Conservation (phyloP, 2,888 invertebrate species). For the Doris montereyensis region DNA sequence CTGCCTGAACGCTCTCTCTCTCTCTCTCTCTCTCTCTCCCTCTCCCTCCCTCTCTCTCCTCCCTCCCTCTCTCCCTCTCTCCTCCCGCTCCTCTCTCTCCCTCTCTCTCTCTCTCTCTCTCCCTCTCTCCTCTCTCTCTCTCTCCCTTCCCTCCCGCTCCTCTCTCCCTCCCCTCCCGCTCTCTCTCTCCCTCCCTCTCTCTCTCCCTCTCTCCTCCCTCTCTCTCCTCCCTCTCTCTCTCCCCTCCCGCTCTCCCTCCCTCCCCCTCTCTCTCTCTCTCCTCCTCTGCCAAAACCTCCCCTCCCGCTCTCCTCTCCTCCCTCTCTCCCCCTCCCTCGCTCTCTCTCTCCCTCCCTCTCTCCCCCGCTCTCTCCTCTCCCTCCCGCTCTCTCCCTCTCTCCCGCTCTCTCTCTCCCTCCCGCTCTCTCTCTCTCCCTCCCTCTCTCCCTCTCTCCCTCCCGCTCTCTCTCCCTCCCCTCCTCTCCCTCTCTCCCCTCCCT, state of each 20-base stretch:
- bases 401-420: background rate
- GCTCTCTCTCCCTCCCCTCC: background rate
- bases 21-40: too few species aligned
- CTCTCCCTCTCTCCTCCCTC: too few species aligned
- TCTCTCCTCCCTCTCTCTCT: too few species aligned
- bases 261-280: background rate
- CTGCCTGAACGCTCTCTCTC: too few species aligned
- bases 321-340: background rate
- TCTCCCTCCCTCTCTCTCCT: too few species aligned
- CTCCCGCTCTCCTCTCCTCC: background rate
- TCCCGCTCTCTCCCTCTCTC: background rate
- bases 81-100: too few species aligned
- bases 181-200: too few species aligned
- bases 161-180: too few species aligned
- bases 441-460: background rate
- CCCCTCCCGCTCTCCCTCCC: background rate
- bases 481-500: background rate
- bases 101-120: too few species aligned
- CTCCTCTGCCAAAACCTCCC: background rate
- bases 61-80: too few species aligned
- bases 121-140: too few species aligned
- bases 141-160: too few species aligned
- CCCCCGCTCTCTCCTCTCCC: background rate
- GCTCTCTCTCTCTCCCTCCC: background rate
- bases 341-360: background rate